Evolutionary conservation across 2,888 invertebrate genomes (phyloP), one percentile per base, ranked within the genome.

Genomic region (Xanthorhoe designata): DNA sequence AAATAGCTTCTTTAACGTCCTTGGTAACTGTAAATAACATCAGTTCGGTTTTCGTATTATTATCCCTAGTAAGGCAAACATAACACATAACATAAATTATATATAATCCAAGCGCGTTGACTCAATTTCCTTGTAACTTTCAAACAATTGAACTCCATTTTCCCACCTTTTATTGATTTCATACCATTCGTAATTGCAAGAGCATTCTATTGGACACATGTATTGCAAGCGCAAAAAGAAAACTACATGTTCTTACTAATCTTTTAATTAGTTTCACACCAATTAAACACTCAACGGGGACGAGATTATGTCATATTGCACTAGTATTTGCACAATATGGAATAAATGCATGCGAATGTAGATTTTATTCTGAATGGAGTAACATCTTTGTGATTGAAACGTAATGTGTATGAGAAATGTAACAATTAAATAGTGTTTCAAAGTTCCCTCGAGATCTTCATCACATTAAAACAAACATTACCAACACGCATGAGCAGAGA

Each of bases 201-300:
- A 38, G 10, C n/a, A n/a, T 38, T 38, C 9, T 8, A 59, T 19
- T 38, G 35, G 51, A 42, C 18, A 42, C 59, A 49, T n/a, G 32
- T n/a, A 9, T 29, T 47, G 32, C 54, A 54, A 59, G 38, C 61
- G 24, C 17, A 45, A 61, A 17, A 56, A 66, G 50, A 59, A 55
- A 47, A 29, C 15, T 6, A 32, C 53, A 13, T 49, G 63, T 64
- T 68, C 64, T 67, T 56, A 53, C 64, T 72, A 64, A 72, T 69
- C 54, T 60, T 60, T 52, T 66, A 56, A 70, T 69, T 68, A 67
- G 38, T 54, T 66, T 62, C 66, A 68, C 68, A 63, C 55, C 63
- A 71, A 73, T 73, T 73, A 73, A 73, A 71, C 69, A 70, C 63
- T 64, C 59, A 72, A 71, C 61, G 15, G 45, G 69, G 64, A 57